Conservation (phyloP, 1,140 invertebrate genomes). For the Sinonovacula constricta region DNA sequence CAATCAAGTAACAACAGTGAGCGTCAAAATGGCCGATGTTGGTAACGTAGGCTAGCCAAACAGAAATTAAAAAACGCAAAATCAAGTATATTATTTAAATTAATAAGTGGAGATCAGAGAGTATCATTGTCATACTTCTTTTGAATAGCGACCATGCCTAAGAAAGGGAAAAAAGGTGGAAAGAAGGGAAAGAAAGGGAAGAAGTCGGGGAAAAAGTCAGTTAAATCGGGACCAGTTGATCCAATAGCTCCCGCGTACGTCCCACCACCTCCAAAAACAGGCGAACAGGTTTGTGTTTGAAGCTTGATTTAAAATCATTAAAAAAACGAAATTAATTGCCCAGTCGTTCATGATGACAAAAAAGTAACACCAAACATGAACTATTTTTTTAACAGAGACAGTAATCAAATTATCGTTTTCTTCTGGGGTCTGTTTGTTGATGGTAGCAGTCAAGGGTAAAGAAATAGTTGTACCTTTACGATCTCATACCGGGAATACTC, state of each 20-base stretch:
- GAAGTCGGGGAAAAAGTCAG: constrained; percentile 45
- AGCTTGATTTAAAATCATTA: too few relatives aligned
- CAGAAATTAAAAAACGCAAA: constrained; percentile 62
- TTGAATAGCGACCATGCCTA: constrained; percentile 55
- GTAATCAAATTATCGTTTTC: too few relatives aligned
- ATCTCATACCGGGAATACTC: too few relatives aligned
- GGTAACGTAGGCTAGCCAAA: constrained; percentile 41
- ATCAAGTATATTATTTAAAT: constrained; percentile 63
- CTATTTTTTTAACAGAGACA: too few relatives aligned
- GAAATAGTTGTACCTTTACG: too few relatives aligned
- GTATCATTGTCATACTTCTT: too few relatives aligned
- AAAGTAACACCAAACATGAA: too few relatives aligned
- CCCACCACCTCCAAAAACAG: constrained; percentile 64
- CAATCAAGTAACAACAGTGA: too few relatives aligned
- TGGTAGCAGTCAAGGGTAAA: too few relatives aligned
- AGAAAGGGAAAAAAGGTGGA: constrained; percentile 55
- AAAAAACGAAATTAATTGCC: too few relatives aligned
- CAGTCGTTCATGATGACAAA: too few relatives aligned
- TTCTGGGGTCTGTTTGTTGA: too few relatives aligned
- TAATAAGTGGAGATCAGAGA: constrained; percentile 61
- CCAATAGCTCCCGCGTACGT: constrained; percentile 62
- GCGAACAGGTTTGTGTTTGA: constrained; percentile 62
- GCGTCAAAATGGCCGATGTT: constrained; percentile 60
- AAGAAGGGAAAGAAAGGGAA: constrained; percentile 60
- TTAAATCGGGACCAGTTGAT: constrained; percentile 49